These are phyloP conservation scores for Danaus chrysippus DNA, from an alignment of 2,888 invertebrate genomes.

Conservation along the genomic window DNA sequence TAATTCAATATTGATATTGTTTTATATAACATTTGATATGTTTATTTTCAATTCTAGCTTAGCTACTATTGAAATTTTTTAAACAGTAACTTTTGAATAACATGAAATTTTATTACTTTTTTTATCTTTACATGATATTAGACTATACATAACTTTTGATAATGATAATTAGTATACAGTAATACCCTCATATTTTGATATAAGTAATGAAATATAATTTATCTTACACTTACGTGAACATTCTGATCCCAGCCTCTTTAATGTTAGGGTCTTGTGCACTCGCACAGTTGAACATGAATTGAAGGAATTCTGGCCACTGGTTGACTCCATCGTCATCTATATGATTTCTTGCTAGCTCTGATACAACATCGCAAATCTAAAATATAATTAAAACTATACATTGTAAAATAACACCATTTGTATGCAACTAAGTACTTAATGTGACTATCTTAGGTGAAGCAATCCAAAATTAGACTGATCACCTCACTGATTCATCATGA, in stretches of 20 bases:
- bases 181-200: no score
- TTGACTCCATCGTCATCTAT: conserved; percentile 97
- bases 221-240: conserved; percentile 87
- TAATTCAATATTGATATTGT: neutral
- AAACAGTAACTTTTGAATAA: no score
- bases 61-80: no score
- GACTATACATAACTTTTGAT: no score
- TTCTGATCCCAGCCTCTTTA: conserved; percentile 95
- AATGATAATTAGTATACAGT: no score
- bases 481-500: conserved; percentile 4
- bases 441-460: conserved; percentile 3
- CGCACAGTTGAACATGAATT: conserved; percentile 97
- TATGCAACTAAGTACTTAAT: neutral
- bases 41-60: no score
- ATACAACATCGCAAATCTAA: conserved; percentile 92
- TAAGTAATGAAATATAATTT: neutral
- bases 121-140: no score
- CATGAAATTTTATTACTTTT: no score
- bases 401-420: conserved; percentile 6
- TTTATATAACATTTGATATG: neutral
- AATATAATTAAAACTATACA: conserved; percentile 20
- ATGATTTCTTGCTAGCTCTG: conserved; percentile 96
- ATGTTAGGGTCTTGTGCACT: conserved; percentile 89
- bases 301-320: conserved; percentile 97
- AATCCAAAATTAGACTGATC: conserved; percentile 15